Evolutionary conservation across 1,140 invertebrate genomes (phyloP).

Genomic region (Aphidius gifuensis): DNA sequence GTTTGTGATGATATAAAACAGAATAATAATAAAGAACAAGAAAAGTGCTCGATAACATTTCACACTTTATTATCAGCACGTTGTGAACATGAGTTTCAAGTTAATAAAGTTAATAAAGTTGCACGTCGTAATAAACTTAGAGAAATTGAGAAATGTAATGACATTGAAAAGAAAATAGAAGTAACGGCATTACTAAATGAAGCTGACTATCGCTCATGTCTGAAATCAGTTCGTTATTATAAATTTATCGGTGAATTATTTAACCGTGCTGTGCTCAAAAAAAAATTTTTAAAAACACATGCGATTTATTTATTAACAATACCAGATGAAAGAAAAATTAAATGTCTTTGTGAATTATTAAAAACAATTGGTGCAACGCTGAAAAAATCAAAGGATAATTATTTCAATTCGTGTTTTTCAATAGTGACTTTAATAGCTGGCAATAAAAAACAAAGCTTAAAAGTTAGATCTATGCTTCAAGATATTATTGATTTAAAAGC

Average conservation of each 20-base stretch:
- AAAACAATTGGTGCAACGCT: slow-evolving; percentile 58
- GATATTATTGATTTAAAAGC: no score
- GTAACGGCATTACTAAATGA: slow-evolving; percentile 67
- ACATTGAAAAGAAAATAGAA: slow-evolving; percentile 68
- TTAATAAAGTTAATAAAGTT: slow-evolving; percentile 66
- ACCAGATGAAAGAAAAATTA: slow-evolving; percentile 84
- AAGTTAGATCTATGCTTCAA: no score
- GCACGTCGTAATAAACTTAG: slow-evolving; percentile 58
- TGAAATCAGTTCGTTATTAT: slow-evolving; percentile 83
- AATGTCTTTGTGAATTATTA: slow-evolving; percentile 88
- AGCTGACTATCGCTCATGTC: slow-evolving; percentile 64
- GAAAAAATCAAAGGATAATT: slow-evolving; percentile 40
- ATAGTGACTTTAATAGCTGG: no score
- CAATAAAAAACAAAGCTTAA: no score
- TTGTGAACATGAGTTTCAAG: slow-evolving; percentile 86
- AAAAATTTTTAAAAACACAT: slow-evolving; percentile 85
- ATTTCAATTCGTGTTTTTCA: not conserved
- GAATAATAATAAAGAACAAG: slow-evolving; percentile 28
- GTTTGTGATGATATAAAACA: slow-evolving; percentile 27
- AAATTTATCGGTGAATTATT: slow-evolving; percentile 88
- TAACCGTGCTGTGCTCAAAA: slow-evolving; percentile 86
- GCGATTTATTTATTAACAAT: slow-evolving; percentile 74
- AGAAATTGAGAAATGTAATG: slow-evolving; percentile 64
- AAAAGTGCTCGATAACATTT: slow-evolving; percentile 60
- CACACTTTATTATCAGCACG: slow-evolving; percentile 75